Base-by-base conservation (phyloP, 2,797 vertebrate genomes). In the Adelosebastes latens region DNA sequence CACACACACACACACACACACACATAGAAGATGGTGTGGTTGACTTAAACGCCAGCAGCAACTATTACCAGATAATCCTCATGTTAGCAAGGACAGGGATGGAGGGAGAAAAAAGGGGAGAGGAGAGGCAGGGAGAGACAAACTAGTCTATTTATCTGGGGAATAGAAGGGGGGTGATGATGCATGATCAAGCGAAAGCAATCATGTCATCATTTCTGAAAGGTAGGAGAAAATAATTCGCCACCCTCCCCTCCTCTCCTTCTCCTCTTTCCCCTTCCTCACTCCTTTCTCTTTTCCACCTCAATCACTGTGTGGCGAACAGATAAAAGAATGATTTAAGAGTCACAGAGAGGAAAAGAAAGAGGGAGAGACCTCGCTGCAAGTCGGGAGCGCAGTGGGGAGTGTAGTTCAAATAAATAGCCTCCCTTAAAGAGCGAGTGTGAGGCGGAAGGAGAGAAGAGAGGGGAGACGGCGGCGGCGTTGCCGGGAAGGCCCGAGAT, bases 181-280 rank as follows among this genome's bases (percentile, higher is more conserved):
- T 98, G 99, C 98, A 99, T 99, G 98, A 99, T 99, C 98, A 98
- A 97, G 97, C 97, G 97, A 99, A 99, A 99, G 98, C 98, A 99
- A 99, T 99, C 98, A 99, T 99, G 98, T 99, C 98, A 99, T 99
- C 98, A 99, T 98, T 98, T 99, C 97, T 98, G 98, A 99, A 99
- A 98, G 97, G 97, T 97, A 97, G 97, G 96, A 98, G 97, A 99
- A 99, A 99, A 99, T 98, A 98, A 98, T 97, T 97, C 96, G 60
- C 59, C 27, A 29, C 58, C 58, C 85, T 25, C 56, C 67, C 70
- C 72, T 18, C 16, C 42, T 46, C 76, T 71, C 69, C 63, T 77
- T 77, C 77, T 96, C 96, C 67, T 84, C 84, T 75, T 80, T 74
- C 78, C 76, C 62, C 70, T 87, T 72, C 78, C 80, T 91, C 88